Base-by-base conservation (phyloP, 2,888 invertebrate species). In the Andrena bicolor region DNA sequence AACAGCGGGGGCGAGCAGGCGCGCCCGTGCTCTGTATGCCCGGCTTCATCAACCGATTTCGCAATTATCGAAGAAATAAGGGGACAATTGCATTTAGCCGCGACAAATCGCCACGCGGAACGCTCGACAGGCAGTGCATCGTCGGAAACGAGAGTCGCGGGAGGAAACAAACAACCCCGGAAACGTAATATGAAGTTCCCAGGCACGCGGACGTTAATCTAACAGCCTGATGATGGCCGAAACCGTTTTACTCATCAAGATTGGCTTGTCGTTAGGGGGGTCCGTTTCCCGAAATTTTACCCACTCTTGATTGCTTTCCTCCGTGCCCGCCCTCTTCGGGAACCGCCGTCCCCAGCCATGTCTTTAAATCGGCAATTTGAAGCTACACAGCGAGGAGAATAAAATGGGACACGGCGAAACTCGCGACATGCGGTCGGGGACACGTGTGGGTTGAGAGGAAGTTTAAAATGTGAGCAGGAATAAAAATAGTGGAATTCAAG, bases 61-160 rank as follows among this genome's bases (percentile, higher is more conserved):
- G 86, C 86, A 88, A 88, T 88, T 88, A 88, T 86, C 86, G 88
- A 88, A 87, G 87, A 87, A 88, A 88, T 86, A 75, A 77, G 84
- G 84, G 81, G 86, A 88, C 88, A 88, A 88, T 88, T 88, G 88
- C 88, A 87, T 88, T 88, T 87, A 83, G 79, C 84, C 77, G 88
- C 79, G 87, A 88, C 88, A 87, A 88, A 88, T 88, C 88, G 84
- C 70, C 68, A n/a, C 60, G 71, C 73, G 82, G 30, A 61, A 51
- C 26, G 13, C 65, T 65, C 61, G 61, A 76, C 76, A 41, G 65
- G 70, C 71, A 26, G 65, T 73, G 76, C 78, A 83, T 70, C 70
- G 88, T 56, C 75, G 82, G 88, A 76, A 79, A 77, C 75, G 80
- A 61, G 78, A 64, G 80, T 75, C 53, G 65, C 53, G 78, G 71